Conservation (phyloP, 2,113 vertebrate genomes). For the Labeo rohita region DNA sequence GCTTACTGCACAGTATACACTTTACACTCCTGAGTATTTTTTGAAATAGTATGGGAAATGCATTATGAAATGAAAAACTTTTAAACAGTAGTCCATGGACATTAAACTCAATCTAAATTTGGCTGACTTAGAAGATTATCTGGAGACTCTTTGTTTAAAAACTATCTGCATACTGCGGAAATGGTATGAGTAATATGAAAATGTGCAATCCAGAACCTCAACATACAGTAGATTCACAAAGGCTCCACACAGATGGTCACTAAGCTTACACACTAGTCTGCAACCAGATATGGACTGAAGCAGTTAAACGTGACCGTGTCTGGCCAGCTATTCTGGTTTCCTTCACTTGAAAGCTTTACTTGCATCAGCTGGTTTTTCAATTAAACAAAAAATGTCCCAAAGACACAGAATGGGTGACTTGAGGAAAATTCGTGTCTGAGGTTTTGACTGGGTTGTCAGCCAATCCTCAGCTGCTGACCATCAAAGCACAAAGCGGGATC, state of each 20-base stretch:
- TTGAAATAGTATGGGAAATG: neutral
- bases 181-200: neutral
- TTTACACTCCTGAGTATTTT: neutral
- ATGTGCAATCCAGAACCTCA: neutral
- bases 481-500: constrained; percentile 45
- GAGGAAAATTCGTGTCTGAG: constrained; percentile 22
- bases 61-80: neutral
- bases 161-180: neutral
- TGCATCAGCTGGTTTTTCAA: constrained; percentile 5
- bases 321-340: constrained; percentile 1
- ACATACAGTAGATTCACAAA: neutral
- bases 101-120: neutral
- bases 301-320: neutral
- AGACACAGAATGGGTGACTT: neutral
- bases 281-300: neutral
- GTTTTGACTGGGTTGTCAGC: constrained; percentile 31
- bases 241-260: neutral
- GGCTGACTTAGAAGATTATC: neutral
- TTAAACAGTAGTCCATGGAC: neutral
- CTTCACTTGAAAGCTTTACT: neutral
- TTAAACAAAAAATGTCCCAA: neutral
- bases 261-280: neutral
- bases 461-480: constrained; percentile 38
- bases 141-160: neutral
- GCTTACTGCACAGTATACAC: neutral